A percentile compares a stretch with the other conserved stretches of the same genome.
Conservation (phyloP, 2,113 vertebrate species). For the Halcyon malimbica region DNA sequence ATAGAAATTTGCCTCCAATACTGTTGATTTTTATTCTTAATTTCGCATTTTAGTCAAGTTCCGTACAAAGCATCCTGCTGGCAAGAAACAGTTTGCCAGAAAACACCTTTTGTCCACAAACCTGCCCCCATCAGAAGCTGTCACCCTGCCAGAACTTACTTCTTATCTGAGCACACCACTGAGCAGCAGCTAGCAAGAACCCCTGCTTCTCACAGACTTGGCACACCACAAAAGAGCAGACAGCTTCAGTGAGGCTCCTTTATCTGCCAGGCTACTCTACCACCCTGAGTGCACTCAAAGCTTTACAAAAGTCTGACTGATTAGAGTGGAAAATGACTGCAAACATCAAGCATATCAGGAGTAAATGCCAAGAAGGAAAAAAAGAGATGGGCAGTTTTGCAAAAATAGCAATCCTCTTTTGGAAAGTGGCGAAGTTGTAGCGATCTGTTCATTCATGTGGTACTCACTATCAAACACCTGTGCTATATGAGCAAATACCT, state of each 20-base stretch:
- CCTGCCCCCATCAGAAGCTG: background rate
- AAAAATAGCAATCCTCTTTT: background rate
- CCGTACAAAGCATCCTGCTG: background rate
- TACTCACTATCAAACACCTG: background rate
- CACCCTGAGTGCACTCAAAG: background rate
- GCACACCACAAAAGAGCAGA: background rate
- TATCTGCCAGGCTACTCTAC: background rate
- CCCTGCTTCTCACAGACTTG: background rate
- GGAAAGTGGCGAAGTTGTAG: accelerated
- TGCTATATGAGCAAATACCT: background rate
- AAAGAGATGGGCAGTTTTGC: background rate
- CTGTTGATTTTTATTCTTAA: background rate
- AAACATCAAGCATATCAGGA: background rate
- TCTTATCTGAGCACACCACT: background rate
- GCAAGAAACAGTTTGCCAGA: background rate
- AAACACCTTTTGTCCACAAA: background rate
- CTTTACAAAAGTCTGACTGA: background rate
- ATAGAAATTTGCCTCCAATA: background rate
- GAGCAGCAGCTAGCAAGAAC: background rate
- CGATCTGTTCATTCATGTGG: background rate
- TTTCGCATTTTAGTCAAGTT: background rate
- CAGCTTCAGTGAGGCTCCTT: background rate
- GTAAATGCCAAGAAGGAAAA: background rate
- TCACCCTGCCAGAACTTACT: background rate
- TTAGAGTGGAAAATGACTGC: background rate